A percentile compares a stretch with the other conserved stretches of the same genome.
phyloP scores from a whole-genome alignment of 2,797 vertebrate species.

The Agapornis canus region DNA sequence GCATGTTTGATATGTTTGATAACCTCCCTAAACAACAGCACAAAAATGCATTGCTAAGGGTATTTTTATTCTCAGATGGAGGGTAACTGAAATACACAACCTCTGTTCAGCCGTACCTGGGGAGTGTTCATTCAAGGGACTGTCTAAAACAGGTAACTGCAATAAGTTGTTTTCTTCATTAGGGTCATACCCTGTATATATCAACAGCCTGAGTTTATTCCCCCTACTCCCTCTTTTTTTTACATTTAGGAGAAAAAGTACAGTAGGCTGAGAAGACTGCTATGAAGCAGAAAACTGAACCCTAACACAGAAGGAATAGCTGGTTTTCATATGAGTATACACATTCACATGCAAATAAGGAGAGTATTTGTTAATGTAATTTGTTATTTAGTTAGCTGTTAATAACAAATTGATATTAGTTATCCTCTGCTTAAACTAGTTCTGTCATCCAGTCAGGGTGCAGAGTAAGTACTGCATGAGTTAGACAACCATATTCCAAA shows the following conservation, averaged over 20 bases:
- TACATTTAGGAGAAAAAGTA: not conserved
- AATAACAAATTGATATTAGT: not conserved
- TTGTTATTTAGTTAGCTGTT: no score
- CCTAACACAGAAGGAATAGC: not conserved
- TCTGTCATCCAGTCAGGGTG: not conserved
- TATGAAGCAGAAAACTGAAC: not conserved
- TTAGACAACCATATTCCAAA: not conserved
- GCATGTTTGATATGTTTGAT: not conserved
- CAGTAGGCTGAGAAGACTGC: not conserved
- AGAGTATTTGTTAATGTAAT: not conserved
- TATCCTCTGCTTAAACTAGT: not conserved
- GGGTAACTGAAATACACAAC: not conserved
- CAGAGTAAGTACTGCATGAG: not conserved
- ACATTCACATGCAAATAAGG: not conserved
- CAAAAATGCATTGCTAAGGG: conserved; percentile 28
- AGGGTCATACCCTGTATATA: not conserved
- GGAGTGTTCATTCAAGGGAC: not conserved
- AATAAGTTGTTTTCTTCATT: not conserved
- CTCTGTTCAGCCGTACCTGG: not conserved
- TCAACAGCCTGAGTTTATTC: not conserved
- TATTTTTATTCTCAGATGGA: not conserved
- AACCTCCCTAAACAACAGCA: conserved; percentile 9
- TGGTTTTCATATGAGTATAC: not conserved
- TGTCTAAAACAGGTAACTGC: not conserved
- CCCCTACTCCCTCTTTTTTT: not conserved